Evolutionary conservation across 1,140 invertebrate species (phyloP).

Genomic region (Zaprionus davidi): DNA sequence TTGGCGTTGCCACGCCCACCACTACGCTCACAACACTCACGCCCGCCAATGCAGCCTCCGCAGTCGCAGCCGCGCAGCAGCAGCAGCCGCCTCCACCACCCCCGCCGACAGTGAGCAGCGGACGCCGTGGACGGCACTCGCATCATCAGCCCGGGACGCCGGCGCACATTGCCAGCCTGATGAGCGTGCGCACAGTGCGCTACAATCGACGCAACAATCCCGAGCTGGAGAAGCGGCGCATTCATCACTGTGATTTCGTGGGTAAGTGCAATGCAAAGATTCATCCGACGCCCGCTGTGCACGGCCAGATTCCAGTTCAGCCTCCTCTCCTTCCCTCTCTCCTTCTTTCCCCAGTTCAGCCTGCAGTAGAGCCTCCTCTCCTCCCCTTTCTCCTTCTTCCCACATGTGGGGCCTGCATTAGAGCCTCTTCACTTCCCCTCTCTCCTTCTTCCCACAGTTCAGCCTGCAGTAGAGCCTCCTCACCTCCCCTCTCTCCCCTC

Average conservation of each 20-base stretch:
- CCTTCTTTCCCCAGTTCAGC: not conserved
- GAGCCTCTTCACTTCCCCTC: not conserved
- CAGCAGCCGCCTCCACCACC: constrained; percentile 64
- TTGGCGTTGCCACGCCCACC: constrained; percentile 57
- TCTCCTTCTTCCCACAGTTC: not conserved
- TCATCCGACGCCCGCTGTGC: not conserved
- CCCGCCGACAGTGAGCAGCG: constrained; percentile 57
- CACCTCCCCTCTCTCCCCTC: not conserved
- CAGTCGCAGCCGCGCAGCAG: constrained; percentile 27
- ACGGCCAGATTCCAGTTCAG: not conserved
- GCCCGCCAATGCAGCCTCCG: constrained; percentile 50
- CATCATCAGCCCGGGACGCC: constrained; percentile 74
- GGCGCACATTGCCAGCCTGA: constrained; percentile 73
- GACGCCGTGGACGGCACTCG: constrained; percentile 63
- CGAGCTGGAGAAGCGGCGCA: constrained; percentile 96
- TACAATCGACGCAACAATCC: constrained; percentile 98
- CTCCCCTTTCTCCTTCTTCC: too few species aligned
- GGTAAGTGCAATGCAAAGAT: constrained; percentile 87
- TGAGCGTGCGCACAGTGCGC: constrained; percentile 83
- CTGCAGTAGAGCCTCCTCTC: not conserved
- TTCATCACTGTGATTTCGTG: constrained; percentile 97
- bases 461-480: not conserved
- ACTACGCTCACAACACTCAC: constrained; percentile 71
- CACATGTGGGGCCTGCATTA: not conserved
- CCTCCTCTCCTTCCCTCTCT: not conserved